Percentiles rank a stretch among this genome's conserved stretches.
Conservation (phyloP, 2,113 vertebrate genomes). For the Addax nasomaculatus region DNA sequence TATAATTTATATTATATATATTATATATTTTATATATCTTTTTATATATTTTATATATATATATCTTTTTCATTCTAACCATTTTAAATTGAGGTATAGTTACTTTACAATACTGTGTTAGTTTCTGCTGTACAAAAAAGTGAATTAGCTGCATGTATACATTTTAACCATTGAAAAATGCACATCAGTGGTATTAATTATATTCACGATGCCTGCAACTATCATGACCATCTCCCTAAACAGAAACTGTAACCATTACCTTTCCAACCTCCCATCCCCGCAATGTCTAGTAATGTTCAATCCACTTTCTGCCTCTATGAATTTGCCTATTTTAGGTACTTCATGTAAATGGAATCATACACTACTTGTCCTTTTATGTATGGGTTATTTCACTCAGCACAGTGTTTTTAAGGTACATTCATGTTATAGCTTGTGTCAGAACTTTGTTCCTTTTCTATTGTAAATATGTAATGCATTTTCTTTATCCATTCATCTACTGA, state of each 20-base stretch:
- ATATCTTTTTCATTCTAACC: neutral
- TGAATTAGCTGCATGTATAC: neutral
- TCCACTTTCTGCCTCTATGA: neutral
- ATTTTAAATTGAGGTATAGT: neutral
- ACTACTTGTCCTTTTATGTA: neutral
- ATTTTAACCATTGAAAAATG: neutral
- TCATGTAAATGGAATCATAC: neutral
- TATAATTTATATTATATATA: too few relatives aligned
- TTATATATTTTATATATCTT: too few relatives aligned
- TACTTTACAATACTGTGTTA: neutral
- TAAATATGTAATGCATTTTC: neutral
- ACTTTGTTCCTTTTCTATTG: neutral
- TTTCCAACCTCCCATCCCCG: rapidly evolving
- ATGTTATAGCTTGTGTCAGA: too few relatives aligned
- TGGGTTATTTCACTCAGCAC: neutral
- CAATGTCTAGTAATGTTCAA: neutral
- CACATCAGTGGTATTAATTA: neutral
- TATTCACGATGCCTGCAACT: neutral
- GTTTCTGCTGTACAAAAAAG: neutral
- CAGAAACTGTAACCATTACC: neutral
- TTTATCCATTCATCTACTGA: neutral
- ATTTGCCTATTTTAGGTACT: neutral
- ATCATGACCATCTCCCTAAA: neutral
- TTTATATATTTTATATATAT: too few relatives aligned
- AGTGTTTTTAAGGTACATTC: neutral